Evolutionary conservation across 2,888 invertebrate species (phyloP).

Genomic region (Melieria crassipennis): DNA sequence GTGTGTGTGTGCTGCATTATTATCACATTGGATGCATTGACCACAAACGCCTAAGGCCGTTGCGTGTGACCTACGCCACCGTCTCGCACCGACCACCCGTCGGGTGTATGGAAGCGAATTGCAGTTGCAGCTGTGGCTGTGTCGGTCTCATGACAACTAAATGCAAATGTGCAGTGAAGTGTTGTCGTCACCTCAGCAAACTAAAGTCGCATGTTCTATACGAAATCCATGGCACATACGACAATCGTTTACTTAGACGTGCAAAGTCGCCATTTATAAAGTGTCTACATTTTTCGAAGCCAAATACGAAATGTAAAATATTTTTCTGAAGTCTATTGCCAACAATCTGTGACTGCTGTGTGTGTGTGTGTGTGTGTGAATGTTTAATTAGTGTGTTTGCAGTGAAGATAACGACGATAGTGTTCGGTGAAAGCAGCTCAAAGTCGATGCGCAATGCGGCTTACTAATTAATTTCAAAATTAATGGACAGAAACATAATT

Average conservation of each 20-base stretch:
- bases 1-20: slow-evolving; percentile 37
- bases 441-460: slow-evolving; percentile 4
- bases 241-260: no score
- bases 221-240: no score
- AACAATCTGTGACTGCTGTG: neutral
- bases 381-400: neutral
- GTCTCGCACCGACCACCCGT: neutral
- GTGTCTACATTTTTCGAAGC: neutral
- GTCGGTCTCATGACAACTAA: slow-evolving; percentile 13
- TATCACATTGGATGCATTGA: slow-evolving; percentile 29
- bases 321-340: slow-evolving; percentile 14
- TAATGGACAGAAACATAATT: slow-evolving; percentile 17
- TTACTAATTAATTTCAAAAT: slow-evolving; percentile 18
- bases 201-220: no score
- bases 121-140: slow-evolving; percentile 1
- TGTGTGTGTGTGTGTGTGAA: neutral
- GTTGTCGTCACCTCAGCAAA: no score
- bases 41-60: slow-evolving; percentile 17
- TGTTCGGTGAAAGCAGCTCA: neutral
- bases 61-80: neutral
- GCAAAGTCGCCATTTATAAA: neutral
- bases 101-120: neutral
- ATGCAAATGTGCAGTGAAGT: slow-evolving; percentile 30
- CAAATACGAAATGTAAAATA: slow-evolving; percentile 8
- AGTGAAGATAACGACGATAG: neutral